phyloP scores from a whole-genome alignment of 1,140 invertebrate genomes.

The Chymomyza costata region DNA sequence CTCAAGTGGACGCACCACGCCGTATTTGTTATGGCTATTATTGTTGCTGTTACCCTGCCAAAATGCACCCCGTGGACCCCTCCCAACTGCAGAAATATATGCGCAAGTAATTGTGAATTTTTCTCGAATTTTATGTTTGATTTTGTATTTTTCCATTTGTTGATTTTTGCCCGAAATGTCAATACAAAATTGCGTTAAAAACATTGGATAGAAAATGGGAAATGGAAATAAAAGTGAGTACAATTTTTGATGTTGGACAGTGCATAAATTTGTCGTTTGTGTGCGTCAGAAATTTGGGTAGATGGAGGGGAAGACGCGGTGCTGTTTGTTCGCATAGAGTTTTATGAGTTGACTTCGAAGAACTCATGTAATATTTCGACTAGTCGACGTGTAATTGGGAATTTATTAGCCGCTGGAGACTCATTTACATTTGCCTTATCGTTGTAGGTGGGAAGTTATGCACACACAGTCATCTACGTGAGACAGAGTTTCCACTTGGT shows the following conservation, averaged over 20 bases:
- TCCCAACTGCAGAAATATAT: slow-evolving; percentile 14
- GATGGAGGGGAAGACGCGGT: slow-evolving; percentile 5
- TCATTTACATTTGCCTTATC: slow-evolving; percentile 65
- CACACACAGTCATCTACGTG: too few species aligned
- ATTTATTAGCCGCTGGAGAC: slow-evolving; percentile 68
- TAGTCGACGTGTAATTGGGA: slow-evolving; percentile 65
- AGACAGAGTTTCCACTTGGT: too few species aligned
- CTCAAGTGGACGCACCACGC: slow-evolving; percentile 37
- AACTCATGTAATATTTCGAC: slow-evolving; percentile 36
- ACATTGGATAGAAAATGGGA: slow-evolving; percentile 13
- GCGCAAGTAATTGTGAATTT: slow-evolving; percentile 53
- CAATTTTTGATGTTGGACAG: slow-evolving; percentile 19
- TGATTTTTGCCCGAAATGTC: slow-evolving; percentile 18
- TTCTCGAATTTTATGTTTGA: slow-evolving; percentile 62
- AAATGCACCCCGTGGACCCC: slow-evolving; percentile 14
- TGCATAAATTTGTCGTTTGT: slow-evolving; percentile 51
- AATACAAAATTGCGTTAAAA: slow-evolving; percentile 26
- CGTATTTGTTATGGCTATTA: too few species aligned
- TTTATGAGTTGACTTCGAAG: slow-evolving; percentile 45
- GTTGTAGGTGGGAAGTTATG: slow-evolving; percentile 5
- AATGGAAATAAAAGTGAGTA: background rate
- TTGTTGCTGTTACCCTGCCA: slow-evolving; percentile 19
- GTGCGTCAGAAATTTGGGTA: slow-evolving; percentile 45
- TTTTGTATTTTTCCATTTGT: slow-evolving; percentile 35
- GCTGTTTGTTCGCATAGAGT: slow-evolving; percentile 29